phyloP scores from a whole-genome alignment of 2,113 vertebrate genomes.

The Theristicus caerulescens region DNA sequence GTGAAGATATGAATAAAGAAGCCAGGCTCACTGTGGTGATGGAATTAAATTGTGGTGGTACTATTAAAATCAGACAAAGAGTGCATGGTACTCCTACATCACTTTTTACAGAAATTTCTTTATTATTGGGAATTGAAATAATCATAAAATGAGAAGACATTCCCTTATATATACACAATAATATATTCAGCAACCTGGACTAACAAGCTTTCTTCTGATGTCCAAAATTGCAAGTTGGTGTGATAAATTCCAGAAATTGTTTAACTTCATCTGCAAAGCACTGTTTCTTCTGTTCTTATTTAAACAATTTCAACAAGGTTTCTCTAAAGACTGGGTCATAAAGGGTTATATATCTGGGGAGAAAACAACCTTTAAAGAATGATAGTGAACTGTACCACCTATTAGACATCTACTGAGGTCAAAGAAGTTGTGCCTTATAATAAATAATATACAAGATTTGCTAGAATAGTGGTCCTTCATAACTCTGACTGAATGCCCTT shows the following conservation, averaged over 20 bases:
- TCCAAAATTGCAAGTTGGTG: not conserved
- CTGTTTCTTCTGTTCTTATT: not conserved
- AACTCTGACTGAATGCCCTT: not conserved
- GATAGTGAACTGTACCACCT: not conserved
- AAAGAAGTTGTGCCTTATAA: not conserved
- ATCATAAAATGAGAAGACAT: not conserved
- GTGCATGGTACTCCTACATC: not conserved
- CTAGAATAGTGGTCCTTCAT: not conserved
- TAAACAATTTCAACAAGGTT: not conserved
- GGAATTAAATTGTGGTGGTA: not conserved
- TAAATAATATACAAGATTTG: not conserved
- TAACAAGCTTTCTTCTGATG: not conserved
- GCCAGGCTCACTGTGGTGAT: not conserved
- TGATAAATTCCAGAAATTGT: not conserved
- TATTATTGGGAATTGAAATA: not conserved
- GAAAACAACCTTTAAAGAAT: not conserved
- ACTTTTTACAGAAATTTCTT: not conserved
- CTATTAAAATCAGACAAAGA: not conserved
- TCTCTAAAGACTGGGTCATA: not conserved
- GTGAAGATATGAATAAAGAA: slow-evolving; percentile 56
- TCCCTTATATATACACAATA: not conserved
- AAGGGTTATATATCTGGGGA: not conserved
- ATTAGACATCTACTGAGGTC: not conserved
- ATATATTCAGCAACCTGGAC: not conserved
- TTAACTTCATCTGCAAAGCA: not conserved